phyloP scores from a whole-genome alignment of 2,888 invertebrate genomes.

The Branchipolynoe longqiensis region DNA sequence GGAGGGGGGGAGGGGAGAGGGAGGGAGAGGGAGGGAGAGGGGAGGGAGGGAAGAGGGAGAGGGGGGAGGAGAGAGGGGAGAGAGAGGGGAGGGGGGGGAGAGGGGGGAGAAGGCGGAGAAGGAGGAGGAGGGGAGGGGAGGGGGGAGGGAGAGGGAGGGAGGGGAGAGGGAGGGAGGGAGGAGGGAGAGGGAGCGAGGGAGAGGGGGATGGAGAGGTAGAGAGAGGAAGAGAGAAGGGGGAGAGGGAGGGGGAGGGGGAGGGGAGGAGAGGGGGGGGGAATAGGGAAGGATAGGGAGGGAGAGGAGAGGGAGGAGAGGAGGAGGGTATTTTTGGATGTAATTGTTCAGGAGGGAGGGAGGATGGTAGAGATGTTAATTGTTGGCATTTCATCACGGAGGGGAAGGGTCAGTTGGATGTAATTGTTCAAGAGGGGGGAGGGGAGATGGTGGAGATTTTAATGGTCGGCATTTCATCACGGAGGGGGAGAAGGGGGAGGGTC shows the following conservation, averaged over 20 bases:
- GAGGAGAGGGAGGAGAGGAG: neutral
- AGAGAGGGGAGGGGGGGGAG: constrained; percentile 12
- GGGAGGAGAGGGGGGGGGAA: neutral
- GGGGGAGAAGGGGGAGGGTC: too few relatives aligned
- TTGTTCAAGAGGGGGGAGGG: too few relatives aligned
- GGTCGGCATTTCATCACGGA: too few relatives aligned
- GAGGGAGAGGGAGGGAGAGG: neutral
- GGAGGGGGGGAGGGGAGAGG: neutral
- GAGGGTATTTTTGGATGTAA: too few relatives aligned
- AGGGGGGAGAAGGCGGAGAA: neutral
- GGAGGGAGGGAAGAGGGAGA: constrained; percentile 10
- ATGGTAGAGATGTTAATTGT: too few relatives aligned
- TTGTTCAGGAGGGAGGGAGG: too few relatives aligned
- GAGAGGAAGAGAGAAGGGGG: neutral
- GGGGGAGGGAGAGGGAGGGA: neutral
- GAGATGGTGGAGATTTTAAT: too few relatives aligned
- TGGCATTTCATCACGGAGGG: too few relatives aligned
- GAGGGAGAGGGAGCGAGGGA: neutral
- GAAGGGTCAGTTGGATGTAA: too few relatives aligned
- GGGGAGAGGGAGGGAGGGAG: neutral
- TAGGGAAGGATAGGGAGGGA: neutral
- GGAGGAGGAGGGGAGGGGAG: neutral
- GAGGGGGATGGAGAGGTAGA: neutral
- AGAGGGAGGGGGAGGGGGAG: neutral
- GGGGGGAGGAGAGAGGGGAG: neutral